Conservation (phyloP, 2,113 vertebrate species). For the Trichechus manatus region DNA sequence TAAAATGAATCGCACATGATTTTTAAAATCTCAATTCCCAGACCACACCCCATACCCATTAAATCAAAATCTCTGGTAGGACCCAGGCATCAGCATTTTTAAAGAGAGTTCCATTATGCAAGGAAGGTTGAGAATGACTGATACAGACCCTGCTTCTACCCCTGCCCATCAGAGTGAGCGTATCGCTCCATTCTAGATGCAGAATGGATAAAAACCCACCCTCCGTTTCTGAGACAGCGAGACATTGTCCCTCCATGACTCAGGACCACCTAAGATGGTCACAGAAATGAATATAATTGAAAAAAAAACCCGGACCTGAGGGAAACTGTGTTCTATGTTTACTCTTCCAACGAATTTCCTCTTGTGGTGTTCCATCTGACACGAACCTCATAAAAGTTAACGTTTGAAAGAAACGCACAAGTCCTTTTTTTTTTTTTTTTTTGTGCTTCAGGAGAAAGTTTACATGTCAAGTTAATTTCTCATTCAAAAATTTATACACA, state of each 20-base stretch:
- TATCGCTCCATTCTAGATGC: not conserved
- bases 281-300: not conserved
- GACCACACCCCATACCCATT: not conserved
- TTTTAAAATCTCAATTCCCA: not conserved
- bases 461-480: too few relatives aligned
- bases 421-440: not conserved
- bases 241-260: not conserved
- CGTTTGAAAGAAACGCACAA: not conserved
- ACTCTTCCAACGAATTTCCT: not conserved
- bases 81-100: not conserved
- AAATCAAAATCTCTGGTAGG: slow-evolving; percentile 7
- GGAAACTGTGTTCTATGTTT: not conserved
- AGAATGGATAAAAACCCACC: not conserved
- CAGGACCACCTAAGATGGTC: not conserved
- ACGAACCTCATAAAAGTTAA: not conserved
- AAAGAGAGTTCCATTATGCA: not conserved
- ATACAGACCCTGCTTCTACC: not conserved
- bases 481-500: too few relatives aligned
- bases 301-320: not conserved
- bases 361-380: not conserved
- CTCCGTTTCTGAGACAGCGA: not conserved
- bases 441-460: too few relatives aligned
- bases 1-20: not conserved
- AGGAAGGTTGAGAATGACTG: not conserved
- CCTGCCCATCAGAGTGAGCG: not conserved